Base-by-base conservation (phyloP, 1,140 invertebrate species). In the Penaeus indicus region DNA sequence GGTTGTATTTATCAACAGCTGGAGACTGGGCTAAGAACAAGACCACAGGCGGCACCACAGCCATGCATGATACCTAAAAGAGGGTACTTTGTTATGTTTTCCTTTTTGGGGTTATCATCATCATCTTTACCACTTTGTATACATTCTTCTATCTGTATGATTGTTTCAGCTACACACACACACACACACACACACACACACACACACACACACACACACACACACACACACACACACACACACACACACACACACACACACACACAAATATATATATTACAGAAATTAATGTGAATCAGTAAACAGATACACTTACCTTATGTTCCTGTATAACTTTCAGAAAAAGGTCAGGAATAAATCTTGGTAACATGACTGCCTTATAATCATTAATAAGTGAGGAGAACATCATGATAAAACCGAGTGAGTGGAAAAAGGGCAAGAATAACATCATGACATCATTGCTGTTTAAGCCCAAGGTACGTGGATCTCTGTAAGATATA, bases 321-420 rank as follows among this genome's bases (percentile, higher is more conserved):
- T 75, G 42, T 18, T 75, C 72, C 27, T 75, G 72, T 75, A 75
- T 32, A 75, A 75, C 72, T 32, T 27, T 22, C 1, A 75, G 72
- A 13, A 75, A 75, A 10, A 38, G 18, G 27, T 32, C n/a, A 18
- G 72, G 72, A 10, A 38, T 18, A 25, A 75, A 75, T 27, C 42
- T 75, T 27, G 72, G 72, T 22, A 75, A 32, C 72, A 75, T 75
- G 11, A 75, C 72, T 19, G 72, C 72, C n/a, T 27, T 32, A 32
- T 75, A 75, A 10, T 75, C 72, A 38, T 75, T 75, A 8, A 75
- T 75, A 27, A 75, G 25, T 7, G 72, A 75, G 27, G 72, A 27
- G 42, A 75, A 75, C 72, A 75, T 75, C 21, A 75, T 75, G 72
- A 75, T 75, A 11, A 75, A 75, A 11, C 72, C 72, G 16, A 75